A percentile compares a stretch with the other conserved stretches of the same genome.
These are phyloP conservation scores for Hippocampus mohnikei DNA, from an alignment of 2,113 vertebrate genomes.

Conservation along the genomic window DNA sequence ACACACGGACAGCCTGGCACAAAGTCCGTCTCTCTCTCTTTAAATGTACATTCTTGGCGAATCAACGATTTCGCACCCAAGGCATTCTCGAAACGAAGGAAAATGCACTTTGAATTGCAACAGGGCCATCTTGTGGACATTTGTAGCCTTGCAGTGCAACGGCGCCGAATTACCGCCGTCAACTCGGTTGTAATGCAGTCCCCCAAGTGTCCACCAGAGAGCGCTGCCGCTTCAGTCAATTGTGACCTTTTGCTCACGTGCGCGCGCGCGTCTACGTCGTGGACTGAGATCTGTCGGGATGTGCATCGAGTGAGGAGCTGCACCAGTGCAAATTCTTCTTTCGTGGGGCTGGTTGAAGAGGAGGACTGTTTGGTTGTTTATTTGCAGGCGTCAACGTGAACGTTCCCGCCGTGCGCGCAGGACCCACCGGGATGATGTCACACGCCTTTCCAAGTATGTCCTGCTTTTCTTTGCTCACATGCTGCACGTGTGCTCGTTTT, in stretches of 20 bases:
- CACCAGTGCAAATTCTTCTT: background rate
- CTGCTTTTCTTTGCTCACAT: background rate
- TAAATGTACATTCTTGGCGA: no score
- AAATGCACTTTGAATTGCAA: background rate
- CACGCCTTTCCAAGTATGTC: constrained; percentile 44
- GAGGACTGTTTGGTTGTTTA: no score
- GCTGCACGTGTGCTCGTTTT: background rate
- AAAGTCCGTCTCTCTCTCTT: no score
- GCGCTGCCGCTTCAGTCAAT: background rate
- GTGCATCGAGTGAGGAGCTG: background rate
- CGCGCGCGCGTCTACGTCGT: background rate
- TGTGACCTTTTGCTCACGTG: background rate
- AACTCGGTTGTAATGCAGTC: background rate
- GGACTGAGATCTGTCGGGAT: background rate
- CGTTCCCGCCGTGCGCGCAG: background rate
- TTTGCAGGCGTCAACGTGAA: background rate
- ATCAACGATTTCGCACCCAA: background rate
- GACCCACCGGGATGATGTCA: background rate
- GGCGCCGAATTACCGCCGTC: background rate
- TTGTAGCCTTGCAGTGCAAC: background rate
- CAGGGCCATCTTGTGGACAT: background rate
- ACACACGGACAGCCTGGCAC: no score
- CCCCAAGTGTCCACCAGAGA: background rate
- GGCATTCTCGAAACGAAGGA: background rate
- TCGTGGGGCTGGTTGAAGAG: no score